Evolutionary conservation across 2,888 invertebrate species (phyloP).

Genomic region (Agrochola circellaris): DNA sequence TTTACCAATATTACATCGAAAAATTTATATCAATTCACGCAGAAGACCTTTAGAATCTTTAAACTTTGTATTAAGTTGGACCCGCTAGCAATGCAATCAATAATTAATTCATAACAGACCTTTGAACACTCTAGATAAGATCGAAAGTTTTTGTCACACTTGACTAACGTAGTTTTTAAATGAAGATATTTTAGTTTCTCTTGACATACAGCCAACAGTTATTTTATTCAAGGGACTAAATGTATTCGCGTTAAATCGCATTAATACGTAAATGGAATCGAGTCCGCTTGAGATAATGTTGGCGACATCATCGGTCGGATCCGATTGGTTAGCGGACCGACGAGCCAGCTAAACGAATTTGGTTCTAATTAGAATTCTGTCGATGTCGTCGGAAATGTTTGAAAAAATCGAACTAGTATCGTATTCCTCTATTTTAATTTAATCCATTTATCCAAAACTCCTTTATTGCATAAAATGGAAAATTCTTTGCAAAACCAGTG

Average conservation of each 20-base stretch:
- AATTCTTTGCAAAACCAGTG: slow-evolving; percentile 14
- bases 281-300: slow-evolving; percentile 54
- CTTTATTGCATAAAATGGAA: slow-evolving; percentile 24
- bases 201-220: slow-evolving; percentile 1
- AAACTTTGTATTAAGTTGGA: too few relatives aligned
- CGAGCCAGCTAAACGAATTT: slow-evolving; percentile 60
- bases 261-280: slow-evolving; percentile 55
- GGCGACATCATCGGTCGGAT: slow-evolving; percentile 52
- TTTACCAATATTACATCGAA: not conserved
- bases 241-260: slow-evolving; percentile 45
- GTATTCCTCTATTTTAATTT: slow-evolving; percentile 21
- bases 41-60: too few relatives aligned
- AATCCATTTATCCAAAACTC: slow-evolving; percentile 13
- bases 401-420: slow-evolving; percentile 46
- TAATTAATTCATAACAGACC: too few relatives aligned
- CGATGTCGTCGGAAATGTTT: slow-evolving; percentile 46
- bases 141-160: not conserved
- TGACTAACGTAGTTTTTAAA: not conserved
- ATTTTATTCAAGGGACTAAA: slow-evolving; percentile 28
- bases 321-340: slow-evolving; percentile 48
- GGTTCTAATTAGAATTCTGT: slow-evolving; percentile 59
- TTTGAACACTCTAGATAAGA: not conserved
- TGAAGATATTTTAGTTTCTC: not conserved
- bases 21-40: not conserved
- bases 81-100: not conserved